Percentiles rank a stretch among this genome's conserved stretches.
phyloP scores from a whole-genome alignment of 2,888 invertebrate species.

The Amiota communis region DNA sequence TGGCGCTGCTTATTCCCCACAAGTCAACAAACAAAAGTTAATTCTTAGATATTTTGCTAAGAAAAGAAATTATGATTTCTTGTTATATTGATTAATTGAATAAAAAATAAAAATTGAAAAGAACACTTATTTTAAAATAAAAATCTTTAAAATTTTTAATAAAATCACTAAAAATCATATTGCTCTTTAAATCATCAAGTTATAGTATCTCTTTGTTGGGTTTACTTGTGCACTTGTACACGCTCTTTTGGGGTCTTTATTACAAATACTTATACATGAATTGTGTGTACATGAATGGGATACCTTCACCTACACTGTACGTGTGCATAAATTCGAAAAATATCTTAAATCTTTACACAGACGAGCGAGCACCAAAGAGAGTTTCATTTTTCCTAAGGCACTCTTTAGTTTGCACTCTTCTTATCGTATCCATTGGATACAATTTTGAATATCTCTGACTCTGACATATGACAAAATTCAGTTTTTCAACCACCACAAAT shows the following conservation, averaged over 20 bases:
- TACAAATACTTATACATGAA: background rate
- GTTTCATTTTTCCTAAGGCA: constrained; percentile 19
- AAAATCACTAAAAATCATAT: background rate
- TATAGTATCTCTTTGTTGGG: background rate
- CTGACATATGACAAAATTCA: background rate
- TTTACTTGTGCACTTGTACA: background rate
- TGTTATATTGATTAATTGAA: no score
- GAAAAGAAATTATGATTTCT: background rate
- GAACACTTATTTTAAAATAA: background rate
- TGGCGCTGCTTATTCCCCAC: constrained; percentile 57
- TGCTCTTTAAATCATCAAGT: background rate
- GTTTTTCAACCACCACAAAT: constrained; percentile 35
- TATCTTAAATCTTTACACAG: background rate
- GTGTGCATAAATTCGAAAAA: constrained; percentile 57
- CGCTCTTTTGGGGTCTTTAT: background rate
- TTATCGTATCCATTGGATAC: constrained; percentile 35
- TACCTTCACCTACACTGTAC: constrained; percentile 53
- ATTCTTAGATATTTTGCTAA: background rate
- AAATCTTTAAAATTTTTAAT: background rate
- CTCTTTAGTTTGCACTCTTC: background rate
- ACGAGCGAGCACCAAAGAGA: constrained; percentile 44
- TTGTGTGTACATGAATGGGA: constrained; percentile 34
- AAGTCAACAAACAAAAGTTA: no score
- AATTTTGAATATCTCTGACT: constrained; percentile 10
- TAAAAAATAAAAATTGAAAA: background rate